Conservation (phyloP, 2,888 invertebrate species). For the Limnephilus lunatus region DNA sequence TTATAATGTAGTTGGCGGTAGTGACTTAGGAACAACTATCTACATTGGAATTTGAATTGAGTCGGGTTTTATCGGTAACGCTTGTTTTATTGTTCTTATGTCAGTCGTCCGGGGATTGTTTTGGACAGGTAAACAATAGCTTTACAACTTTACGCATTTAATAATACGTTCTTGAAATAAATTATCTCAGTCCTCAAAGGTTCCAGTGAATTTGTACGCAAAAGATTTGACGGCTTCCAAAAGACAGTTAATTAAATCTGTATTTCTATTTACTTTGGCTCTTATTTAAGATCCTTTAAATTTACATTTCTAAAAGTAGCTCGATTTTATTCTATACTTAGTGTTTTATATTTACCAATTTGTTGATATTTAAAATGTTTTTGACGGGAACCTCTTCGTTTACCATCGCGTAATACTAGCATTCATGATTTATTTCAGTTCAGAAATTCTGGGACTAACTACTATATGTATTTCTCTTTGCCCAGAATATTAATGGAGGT, state of each 20-base stretch:
- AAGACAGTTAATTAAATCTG: neutral
- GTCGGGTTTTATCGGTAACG: conserved; percentile 15
- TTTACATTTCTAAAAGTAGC: neutral
- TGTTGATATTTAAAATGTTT: neutral
- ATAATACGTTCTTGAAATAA: conserved; percentile 6
- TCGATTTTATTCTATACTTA: neutral
- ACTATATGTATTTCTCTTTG: too few species aligned
- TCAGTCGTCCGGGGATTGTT: conserved; percentile 10
- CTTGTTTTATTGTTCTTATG: conserved; percentile 16
- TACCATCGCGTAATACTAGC: too few species aligned
- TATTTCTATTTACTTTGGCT: neutral
- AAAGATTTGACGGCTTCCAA: neutral
- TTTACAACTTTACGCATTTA: neutral
- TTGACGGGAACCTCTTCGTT: too few species aligned
- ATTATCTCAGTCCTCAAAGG: neutral
- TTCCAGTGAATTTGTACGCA: neutral
- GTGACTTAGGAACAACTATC: neutral
- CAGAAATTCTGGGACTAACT: too few species aligned
- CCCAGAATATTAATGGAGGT: too few species aligned
- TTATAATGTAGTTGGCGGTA: neutral
- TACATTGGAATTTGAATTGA: conserved; percentile 17
- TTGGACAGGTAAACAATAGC: neutral
- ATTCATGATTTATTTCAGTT: too few species aligned
- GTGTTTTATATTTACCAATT: neutral
- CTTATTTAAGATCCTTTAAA: neutral